A percentile compares a stretch with the other conserved stretches of the same genome.
These are phyloP conservation scores for Microtus californicus DNA, from an alignment of 2,797 vertebrate genomes.

Conservation along the genomic window DNA sequence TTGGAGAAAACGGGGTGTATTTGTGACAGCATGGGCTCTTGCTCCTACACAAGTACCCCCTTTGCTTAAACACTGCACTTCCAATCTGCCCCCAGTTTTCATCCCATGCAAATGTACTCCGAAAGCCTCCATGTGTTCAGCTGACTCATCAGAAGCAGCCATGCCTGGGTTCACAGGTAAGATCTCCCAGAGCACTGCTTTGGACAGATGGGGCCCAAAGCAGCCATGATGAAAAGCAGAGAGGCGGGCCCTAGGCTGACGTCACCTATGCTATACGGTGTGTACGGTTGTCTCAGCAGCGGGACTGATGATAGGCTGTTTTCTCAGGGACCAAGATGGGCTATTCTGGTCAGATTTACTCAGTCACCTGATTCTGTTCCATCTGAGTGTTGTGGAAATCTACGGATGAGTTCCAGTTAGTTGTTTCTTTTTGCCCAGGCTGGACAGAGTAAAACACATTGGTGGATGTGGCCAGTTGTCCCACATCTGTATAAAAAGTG, in stretches of 20 bases:
- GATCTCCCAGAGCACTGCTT: fast-evolving
- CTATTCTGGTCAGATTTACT: background rate
- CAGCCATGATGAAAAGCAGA: fast-evolving
- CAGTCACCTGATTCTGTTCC: too few species aligned
- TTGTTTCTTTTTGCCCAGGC: background rate
- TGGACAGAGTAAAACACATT: background rate
- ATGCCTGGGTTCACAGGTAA: background rate
- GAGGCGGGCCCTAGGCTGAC: background rate
- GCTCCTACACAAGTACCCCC: too few species aligned
- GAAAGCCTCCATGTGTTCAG: background rate
- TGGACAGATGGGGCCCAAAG: too few species aligned
- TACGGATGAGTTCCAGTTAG: too few species aligned
- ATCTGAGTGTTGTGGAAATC: background rate
- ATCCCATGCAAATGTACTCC: too few species aligned
- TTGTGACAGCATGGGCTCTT: fast-evolving
- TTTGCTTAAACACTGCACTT: background rate
- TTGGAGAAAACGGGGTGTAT: fast-evolving
- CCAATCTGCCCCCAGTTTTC: background rate
- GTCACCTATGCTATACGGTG: fast-evolving
- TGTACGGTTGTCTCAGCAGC: background rate
- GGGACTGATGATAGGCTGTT: background rate
- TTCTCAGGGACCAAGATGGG: background rate
- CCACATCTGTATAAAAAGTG: background rate
- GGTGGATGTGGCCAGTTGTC: background rate
- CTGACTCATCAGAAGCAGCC: background rate